Base-by-base conservation (phyloP, 2,888 invertebrate genomes). In the Agriopis aurantiaria region DNA sequence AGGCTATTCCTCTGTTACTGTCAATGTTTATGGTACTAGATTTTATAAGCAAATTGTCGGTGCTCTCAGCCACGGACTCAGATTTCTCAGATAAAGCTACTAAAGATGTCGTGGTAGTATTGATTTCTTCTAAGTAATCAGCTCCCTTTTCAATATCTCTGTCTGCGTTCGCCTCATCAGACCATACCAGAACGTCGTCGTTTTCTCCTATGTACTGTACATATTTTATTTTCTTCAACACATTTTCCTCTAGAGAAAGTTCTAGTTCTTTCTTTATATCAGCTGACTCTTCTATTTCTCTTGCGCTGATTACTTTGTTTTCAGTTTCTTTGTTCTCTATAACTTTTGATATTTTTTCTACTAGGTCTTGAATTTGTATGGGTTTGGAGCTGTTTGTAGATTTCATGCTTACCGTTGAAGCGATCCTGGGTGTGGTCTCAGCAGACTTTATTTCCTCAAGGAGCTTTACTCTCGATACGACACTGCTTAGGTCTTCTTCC, bases 1-100 rank as follows among this genome's bases (percentile, higher is more conserved):
- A 93, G 0, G 93, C 91, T 9, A 92, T 90, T 0, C 93, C 92
- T 80, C 92, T 84, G 52, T 89, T 91, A 63, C 91, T 92, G 64
- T 92, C 91, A 10, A 92, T 91, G 48, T 91, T 90, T 8, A 93
- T 73, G 65, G 88, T 88, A 53, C 90, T 89, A 51, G 82, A 84
- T 61, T 87, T 86, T 12, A 85, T 82, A 3, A 88, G 80, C 4
- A 91, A 76, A 71, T 88, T 88, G 5, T 90, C 89, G 53, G 77
- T 85, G 72, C 90, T 92, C 73, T 87, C 91, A 12, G 83, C 78
- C 40, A 88, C 59, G 0, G 90, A 91, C 49, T 89, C 91, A 0
- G 88, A 85, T 72, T 85, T 86, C 17, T 92, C 92, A 0, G 92
- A 92, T 0, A 84, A 75, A 40, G 82, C 85, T 2, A 83, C 79